Evolutionary conservation across 2,797 vertebrate genomes (phyloP), one percentile per base, ranked within the genome.

Genomic region (Arremon aurantiirostris): DNA sequence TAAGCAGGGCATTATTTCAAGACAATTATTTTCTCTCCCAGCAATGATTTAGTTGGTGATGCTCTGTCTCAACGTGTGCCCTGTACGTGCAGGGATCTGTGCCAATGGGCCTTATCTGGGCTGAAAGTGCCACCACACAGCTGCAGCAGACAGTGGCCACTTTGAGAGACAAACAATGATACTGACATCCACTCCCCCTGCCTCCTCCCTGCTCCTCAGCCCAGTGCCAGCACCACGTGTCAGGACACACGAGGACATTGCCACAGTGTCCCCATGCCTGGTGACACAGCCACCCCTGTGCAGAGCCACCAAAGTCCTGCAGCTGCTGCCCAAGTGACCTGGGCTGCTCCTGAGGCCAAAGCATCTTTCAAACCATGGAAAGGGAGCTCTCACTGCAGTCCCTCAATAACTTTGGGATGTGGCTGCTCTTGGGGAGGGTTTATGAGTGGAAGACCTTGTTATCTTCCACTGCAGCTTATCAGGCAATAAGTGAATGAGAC

Each of bases 91-190:
- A 42, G 84, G 55, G 73, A 64, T 19, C 71, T 77, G 66, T 86
- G 89, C 89, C 91, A 95, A 11, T 0, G 32, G 55, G 49, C 83
- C 46, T 78, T 93, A 89, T 90, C 64, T 56, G 55, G 83, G 52
- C 83, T 93, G 57, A 78, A 60, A 46, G 53, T 52, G 92, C 72
- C 87, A 79, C 59, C 34, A 2, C 85, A 60, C 89, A 97, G 90
- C 93, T 95, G 96, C 86, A 69, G 10, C 70, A 76, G 57, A 96
- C 96, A 97, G 93, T 83, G 70, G 61, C 44, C 87, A 86, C 94
- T 97, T 70, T 95, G 96, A 97, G 86, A 78, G 70, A 32, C 2
- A 66, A 95, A 96, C 95, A 95, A 94, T 93, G 94, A 93, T 13
- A 16, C 59, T 26, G 93, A 76, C 76, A 60, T 53, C 76, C 15